Base-by-base conservation (phyloP, 30 jellyfish, hydroid and myxozoan species). In the Rhopilema esculentum region DNA sequence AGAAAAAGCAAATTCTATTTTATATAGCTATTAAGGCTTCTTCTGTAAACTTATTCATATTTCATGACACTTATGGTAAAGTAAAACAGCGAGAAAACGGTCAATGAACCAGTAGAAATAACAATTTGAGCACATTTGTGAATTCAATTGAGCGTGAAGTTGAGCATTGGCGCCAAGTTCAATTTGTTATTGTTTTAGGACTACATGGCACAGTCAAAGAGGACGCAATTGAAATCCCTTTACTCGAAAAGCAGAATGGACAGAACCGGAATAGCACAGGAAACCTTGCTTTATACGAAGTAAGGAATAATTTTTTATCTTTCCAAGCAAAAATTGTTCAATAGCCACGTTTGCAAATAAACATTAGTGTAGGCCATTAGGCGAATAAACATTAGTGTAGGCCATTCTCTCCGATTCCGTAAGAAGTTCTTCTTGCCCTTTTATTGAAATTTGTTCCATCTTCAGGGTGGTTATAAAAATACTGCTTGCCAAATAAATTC, bases 231-330 rank as follows among this genome's bases (percentile, higher is more conserved):
- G 51, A 52, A 21, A 30, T 22, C 48, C 87, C 93, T 2, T 31
- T 84, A 63, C 81, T 84, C 27, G 82, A 66, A 4, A 72, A 57
- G n/a, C 77, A 71, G 22, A 79, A 84, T 27, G 84, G 78, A 52
- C 33, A 32, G n/a, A 72, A 29, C 16, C 65, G 75, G 22, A 65
- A 40, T 29, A 77, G 84, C 25, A 57, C 93, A 9, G 93, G 93
- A 48, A 72, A 84, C 51, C 85, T 84, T 31, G 93, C 93, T 0
- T 81, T 84, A 49, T 84, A 84, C 64, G 93, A 84, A 73, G 93
- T 84, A 72, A 40, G 62, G 40, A 19, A 30, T 24, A 8, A 17
- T 28, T 17, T 8, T 28, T 15, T 4, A 0, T 23, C 2, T 12
- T 6, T 40, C 12, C 48, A 0, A 1, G 33, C 1, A 63, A 63